A percentile compares a stretch with the other conserved stretches of the same genome.
Evolutionary conservation across 2,888 invertebrate species (phyloP).

Genomic region (Bibio marci): DNA sequence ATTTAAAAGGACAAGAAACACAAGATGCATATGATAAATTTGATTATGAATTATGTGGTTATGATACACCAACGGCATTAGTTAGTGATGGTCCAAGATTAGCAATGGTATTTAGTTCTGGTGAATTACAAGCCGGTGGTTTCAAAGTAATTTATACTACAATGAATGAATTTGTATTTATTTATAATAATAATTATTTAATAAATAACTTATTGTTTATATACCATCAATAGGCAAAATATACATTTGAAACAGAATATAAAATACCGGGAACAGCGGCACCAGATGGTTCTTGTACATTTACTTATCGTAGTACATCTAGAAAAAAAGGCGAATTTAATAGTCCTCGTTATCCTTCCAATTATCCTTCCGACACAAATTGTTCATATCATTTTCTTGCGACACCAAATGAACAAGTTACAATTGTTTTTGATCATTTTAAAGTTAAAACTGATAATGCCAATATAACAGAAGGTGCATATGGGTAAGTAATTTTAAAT

Average conservation of each 20-base stretch:
- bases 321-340: slow-evolving; percentile 84
- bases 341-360: slow-evolving; percentile 89
- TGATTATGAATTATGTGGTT: slow-evolving; percentile 84
- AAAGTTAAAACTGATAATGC: slow-evolving; percentile 69
- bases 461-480: slow-evolving; percentile 58
- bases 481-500: slow-evolving; percentile 37
- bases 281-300: slow-evolving; percentile 79
- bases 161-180: not conserved
- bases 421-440: slow-evolving; percentile 80
- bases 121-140: slow-evolving; percentile 75
- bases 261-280: slow-evolving; percentile 88
- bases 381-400: slow-evolving; percentile 85
- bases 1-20: slow-evolving; percentile 81
- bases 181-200: not conserved
- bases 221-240: slow-evolving; percentile 31
- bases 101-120: slow-evolving; percentile 89
- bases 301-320: slow-evolving; percentile 76
- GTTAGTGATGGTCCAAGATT: slow-evolving; percentile 84
- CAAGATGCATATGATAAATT: slow-evolving; percentile 87
- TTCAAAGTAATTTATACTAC: slow-evolving; percentile 44
- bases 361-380: slow-evolving; percentile 89
- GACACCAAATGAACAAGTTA: slow-evolving; percentile 75
- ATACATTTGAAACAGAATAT: slow-evolving; percentile 54
- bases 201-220: slow-evolving; percentile 10
- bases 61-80: slow-evolving; percentile 58